Evolutionary conservation across 2,113 vertebrate genomes (phyloP), one percentile per base, ranked within the genome.

Genomic region (Columba livia): DNA sequence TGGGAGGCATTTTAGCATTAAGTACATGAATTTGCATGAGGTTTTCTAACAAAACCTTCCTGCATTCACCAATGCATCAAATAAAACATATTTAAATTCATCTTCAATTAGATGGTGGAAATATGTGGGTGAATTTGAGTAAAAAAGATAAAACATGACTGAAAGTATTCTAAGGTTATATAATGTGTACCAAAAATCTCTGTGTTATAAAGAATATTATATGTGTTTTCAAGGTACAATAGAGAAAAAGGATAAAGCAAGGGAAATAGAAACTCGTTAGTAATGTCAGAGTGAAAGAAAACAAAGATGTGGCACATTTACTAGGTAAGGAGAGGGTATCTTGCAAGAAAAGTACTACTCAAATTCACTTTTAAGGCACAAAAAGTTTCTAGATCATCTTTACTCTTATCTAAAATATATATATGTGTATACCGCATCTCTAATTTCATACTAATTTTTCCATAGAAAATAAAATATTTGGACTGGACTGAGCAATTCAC

Each of bases 11-110:
- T 97, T 96, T 86, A 96, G 90, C 95, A 96, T 97, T 96, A 97
- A 97, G 92, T 84, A 85, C 90, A 97, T 93, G 92, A 97, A 97
- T 97, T 98, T 98, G 95, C 94, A 97, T 97, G 97, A 97, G 82
- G 90, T 92, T 95, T 96, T 90, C 38, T 78, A 74, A 95, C 2
- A 13, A 90, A 95, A 88, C 44, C 17, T 47, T 95, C 95, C 78
- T 88, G 56, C n/a, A 80, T 95, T 88, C 66, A 91, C 40, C 93
- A 88, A 71, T 93, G 62, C 81, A 94, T 80, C 88, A 92, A 91
- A 96, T 85, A 70, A 93, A 96, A 53, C 23, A 36, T 56, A 66
- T 94, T 90, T 95, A 73, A 96, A 91, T 89, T 88, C 50, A 54
- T 92, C 56, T 95, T 95, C 89, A 94, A 80, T 91, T 91, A 90